Evolutionary conservation across 2,113 vertebrate species (phyloP).

Genomic region (Machaerirhynchus nigripectus): DNA sequence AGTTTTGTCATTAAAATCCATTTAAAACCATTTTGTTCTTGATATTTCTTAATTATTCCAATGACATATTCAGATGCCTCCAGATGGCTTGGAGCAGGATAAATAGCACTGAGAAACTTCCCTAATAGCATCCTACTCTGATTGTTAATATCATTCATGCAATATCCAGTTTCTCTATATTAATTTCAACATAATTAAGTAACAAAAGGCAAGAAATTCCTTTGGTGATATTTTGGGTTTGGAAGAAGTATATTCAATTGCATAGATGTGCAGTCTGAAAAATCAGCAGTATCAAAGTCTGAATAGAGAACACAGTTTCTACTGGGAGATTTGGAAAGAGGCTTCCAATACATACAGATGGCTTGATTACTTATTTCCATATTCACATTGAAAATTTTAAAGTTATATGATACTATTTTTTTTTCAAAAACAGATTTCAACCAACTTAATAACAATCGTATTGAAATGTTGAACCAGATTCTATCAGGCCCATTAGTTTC

Average conservation of each 20-base stretch:
- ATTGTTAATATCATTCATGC: constrained; percentile 2
- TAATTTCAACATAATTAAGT: constrained; percentile 16
- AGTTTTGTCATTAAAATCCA: constrained; percentile 49
- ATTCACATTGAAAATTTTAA: neutral
- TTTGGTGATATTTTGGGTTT: neutral
- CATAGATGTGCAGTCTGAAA: neutral
- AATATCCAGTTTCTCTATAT: neutral
- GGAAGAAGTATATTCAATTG: neutral
- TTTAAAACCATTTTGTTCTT: constrained; percentile 37
- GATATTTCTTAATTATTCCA: constrained; percentile 54
- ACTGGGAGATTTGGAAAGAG: neutral
- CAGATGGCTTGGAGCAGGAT: constrained; percentile 58
- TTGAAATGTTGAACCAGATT: neutral
- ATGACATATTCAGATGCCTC: constrained; percentile 34
- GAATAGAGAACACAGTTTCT: neutral
- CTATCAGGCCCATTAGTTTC: neutral
- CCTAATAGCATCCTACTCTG: neutral
- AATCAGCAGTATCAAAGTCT: neutral
- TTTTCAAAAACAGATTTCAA: neutral
- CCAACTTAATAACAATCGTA: neutral
- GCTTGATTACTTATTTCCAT: neutral
- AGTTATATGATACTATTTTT: neutral
- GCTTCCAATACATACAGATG: neutral
- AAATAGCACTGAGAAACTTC: constrained; percentile 23
- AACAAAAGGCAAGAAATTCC: constrained; percentile 1